Conservation (phyloP, 2,888 invertebrate species). For the Ypsolopha scabrella region DNA sequence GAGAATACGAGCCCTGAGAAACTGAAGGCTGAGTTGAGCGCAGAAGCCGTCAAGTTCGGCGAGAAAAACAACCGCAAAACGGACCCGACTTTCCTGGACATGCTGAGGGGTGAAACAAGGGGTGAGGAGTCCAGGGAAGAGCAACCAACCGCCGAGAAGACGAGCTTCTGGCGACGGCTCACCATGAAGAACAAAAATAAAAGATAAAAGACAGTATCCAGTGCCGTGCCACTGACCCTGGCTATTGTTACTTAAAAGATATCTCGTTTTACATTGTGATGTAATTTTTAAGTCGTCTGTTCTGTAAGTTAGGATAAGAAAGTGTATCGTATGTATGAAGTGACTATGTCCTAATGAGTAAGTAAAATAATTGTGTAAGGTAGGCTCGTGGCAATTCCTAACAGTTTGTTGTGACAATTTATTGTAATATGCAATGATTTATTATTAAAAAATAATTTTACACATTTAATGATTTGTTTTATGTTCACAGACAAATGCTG, state of each 20-base stretch:
- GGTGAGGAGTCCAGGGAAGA: slow-evolving; percentile 54
- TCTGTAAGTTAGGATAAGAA: slow-evolving; percentile 30
- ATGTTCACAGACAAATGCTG: no score
- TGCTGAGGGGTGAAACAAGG: slow-evolving; percentile 73
- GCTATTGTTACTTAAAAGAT: slow-evolving; percentile 42
- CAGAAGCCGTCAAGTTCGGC: slow-evolving; percentile 75
- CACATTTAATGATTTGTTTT: slow-evolving; percentile 26
- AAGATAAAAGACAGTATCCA: slow-evolving; percentile 58
- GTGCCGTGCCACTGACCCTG: slow-evolving; percentile 26
- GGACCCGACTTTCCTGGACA: slow-evolving; percentile 76
- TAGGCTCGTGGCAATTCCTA: slow-evolving; percentile 51
- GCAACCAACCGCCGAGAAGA: slow-evolving; percentile 67
- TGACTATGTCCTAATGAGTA: slow-evolving; percentile 5
- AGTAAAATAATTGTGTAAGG: slow-evolving; percentile 27
- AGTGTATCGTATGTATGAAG: slow-evolving; percentile 13
- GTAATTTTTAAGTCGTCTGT: slow-evolving; percentile 52
- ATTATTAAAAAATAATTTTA: slow-evolving; percentile 53
- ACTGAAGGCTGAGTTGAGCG: slow-evolving; percentile 75
- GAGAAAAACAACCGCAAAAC: slow-evolving; percentile 62
- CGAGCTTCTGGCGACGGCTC: slow-evolving; percentile 77
- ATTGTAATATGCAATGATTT: slow-evolving; percentile 31
- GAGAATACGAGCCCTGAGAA: slow-evolving; percentile 78
- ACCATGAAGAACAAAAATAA: slow-evolving; percentile 78
- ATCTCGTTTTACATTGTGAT: slow-evolving; percentile 68
- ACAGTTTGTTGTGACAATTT: slow-evolving; percentile 56